Conservation (phyloP, 92 coral and sea anemone species). For the Bergia sp. region DNA sequence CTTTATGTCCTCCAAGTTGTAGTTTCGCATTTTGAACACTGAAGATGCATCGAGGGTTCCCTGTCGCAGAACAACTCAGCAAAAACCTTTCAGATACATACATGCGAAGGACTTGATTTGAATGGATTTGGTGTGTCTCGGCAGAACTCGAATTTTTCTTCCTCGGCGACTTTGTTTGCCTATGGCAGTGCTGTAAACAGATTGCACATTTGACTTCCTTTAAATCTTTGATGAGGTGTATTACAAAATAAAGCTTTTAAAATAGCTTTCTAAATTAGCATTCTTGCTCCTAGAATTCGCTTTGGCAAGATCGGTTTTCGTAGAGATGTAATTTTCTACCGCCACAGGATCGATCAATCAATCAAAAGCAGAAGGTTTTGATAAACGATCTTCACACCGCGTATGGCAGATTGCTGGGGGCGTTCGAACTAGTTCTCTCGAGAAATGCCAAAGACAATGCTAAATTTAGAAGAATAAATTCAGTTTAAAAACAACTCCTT, state of each 20-base stretch:
- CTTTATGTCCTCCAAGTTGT: conserved; percentile 37
- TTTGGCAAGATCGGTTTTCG: not conserved
- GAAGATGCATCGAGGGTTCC: not conserved
- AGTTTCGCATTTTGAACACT: conserved; percentile 25
- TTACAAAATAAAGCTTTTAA: not conserved
- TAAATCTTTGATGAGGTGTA: conserved; percentile 19
- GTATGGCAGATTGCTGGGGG: conserved; percentile 23
- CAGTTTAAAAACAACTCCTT: too few species aligned
- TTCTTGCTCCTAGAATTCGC: conserved; percentile 3
- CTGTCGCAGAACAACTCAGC: not conserved
- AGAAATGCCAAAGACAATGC: not conserved
- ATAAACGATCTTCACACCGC: conserved; percentile 5
- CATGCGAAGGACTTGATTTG: not conserved
- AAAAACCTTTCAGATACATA: not conserved
- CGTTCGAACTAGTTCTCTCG: not conserved
- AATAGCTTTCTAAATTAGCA: conserved; percentile 36
- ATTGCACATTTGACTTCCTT: conserved; percentile 23
- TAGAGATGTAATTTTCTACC: not conserved
- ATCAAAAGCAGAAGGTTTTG: conserved; percentile 9
- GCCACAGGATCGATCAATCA: conserved; percentile 12
- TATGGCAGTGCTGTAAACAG: not conserved
- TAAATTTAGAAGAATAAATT: not conserved
- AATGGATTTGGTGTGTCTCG: not conserved
- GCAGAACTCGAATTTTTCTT: not conserved
- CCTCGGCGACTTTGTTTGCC: conserved; percentile 11